Evolutionary conservation across 2,797 vertebrate genomes (phyloP), one percentile per base, ranked within the genome.

Genomic region (Acrossocheilus wenchowensis): DNA sequence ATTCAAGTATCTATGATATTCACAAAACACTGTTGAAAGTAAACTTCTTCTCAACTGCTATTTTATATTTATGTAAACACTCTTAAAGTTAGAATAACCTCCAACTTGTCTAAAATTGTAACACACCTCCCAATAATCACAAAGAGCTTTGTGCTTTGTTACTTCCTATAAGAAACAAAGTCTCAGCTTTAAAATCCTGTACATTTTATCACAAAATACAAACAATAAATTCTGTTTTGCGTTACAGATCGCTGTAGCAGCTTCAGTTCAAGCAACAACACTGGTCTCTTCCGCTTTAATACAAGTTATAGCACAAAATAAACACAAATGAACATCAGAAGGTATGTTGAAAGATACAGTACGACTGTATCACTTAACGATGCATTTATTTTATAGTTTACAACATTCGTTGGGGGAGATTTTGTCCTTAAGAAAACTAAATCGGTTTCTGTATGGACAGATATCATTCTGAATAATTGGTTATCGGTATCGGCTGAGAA

Each of bases 281-380:
- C 10, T 62, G n/a, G 60, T 62, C n/a, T 62, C 60, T 26, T 62
- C 60, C 11, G 5, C n/a, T 62, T 62, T 26, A 62, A 12, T 62
- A 62, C 60, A 26, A 62, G 60, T 62, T 62, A 62, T 62, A 62
- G 60, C 60, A 62, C 60, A 62, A 62, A 62, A 62, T 62, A 62
- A 60, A 62, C 57, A 60, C 23, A 60, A 60, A 60, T 60, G 57
- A 60, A n/a, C 57, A 60, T 60, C 57, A 60, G 57, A 26, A 62
- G 57, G n/a, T 62, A 62, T 26, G 23, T 23, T 62, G 57, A 12
- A 62, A 62, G 23, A 26, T 26, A n/a, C 57, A 62, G 57, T n/a
- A 62, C 23, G 26, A 62, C 23, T 10, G 57, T n/a, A n/a, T 60
- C 23, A n/a, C 57, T 60, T 60, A 60, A n/a, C 19, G 1, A 57